These are phyloP conservation scores for Ferdinandea cuprea DNA, from an alignment of 2,888 invertebrate species.

Conservation along the genomic window DNA sequence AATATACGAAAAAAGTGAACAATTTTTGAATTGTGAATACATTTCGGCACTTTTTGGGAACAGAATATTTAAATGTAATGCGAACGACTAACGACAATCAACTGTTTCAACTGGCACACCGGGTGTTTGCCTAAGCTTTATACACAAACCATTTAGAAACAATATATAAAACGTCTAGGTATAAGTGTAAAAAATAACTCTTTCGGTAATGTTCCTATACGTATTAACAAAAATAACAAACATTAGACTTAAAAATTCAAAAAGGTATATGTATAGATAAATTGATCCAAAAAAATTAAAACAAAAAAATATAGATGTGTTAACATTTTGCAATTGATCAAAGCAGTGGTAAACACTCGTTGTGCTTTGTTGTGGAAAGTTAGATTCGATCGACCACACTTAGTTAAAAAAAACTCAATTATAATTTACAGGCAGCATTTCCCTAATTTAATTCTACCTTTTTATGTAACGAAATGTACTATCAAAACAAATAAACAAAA, in stretches of 20 bases:
- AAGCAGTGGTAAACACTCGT: conserved; percentile 57
- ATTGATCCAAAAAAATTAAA: conserved; percentile 36
- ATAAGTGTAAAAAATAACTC: conserved; percentile 80
- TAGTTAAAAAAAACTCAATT: conserved; percentile 58
- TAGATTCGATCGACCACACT: conserved; percentile 37
- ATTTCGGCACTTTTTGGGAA: conserved; percentile 63
- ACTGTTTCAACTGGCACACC: conserved; percentile 50
- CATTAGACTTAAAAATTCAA: conserved; percentile 72
- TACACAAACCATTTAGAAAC: conserved; percentile 59
- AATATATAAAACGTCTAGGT: conserved; percentile 77
- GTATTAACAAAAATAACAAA: conserved; percentile 77
- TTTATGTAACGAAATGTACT: conserved; percentile 64
- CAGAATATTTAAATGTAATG: conserved; percentile 37
- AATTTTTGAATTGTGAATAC: conserved; percentile 34
- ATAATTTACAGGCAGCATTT: conserved; percentile 83
- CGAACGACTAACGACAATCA: conserved; percentile 43
- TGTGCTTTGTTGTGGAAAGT: conserved; percentile 52
- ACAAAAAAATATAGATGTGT: conserved; percentile 18
- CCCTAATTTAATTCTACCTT: conserved; percentile 62
- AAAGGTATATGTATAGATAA: conserved; percentile 61
- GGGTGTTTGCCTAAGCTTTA: conserved; percentile 52
- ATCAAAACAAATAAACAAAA: conserved; percentile 74
- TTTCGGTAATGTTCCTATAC: conserved; percentile 83
- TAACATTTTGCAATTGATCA: conserved; percentile 39
- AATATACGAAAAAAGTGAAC: conserved; percentile 29